These are phyloP conservation scores for Agrotis segetum DNA, from an alignment of 2,888 invertebrate genomes.

Conservation along the genomic window DNA sequence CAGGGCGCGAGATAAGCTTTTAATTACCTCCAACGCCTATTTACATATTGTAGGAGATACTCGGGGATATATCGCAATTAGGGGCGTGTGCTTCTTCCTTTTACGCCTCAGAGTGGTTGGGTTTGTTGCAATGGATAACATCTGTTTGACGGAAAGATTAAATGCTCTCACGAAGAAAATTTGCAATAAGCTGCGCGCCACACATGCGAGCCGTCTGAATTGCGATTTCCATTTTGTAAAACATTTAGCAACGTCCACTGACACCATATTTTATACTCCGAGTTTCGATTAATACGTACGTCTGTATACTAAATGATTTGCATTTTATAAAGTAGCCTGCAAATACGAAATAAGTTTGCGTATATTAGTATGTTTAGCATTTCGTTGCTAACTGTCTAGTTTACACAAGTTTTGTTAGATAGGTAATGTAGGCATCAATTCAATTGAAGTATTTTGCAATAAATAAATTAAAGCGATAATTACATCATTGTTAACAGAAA, in stretches of 20 bases:
- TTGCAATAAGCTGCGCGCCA: conserved; percentile 68
- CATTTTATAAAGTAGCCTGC: conserved; percentile 70
- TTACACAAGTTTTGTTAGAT: conserved; percentile 5
- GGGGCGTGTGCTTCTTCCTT: conserved; percentile 87
- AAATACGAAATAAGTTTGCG: conserved; percentile 46
- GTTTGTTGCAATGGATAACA: conserved; percentile 83
- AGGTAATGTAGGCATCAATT: conserved; percentile 2
- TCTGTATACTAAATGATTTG: conserved; percentile 67
- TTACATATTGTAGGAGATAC: conserved; percentile 90
- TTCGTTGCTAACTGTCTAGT: conserved; percentile 28
- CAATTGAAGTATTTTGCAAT: not conserved
- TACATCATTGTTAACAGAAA: not conserved
- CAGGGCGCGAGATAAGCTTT: conserved; percentile 88
- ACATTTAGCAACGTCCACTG: conserved; percentile 62
- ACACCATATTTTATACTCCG: conserved; percentile 68
- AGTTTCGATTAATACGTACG: conserved; percentile 72
- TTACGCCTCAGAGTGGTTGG: conserved; percentile 81
- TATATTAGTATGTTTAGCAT: conserved; percentile 21
- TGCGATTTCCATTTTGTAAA: conserved; percentile 69
- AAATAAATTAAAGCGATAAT: not conserved
- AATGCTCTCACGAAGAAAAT: conserved; percentile 76
- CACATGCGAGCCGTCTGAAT: conserved; percentile 50
- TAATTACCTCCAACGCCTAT: conserved; percentile 89
- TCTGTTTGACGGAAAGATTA: conserved; percentile 86
- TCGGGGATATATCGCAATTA: conserved; percentile 88